Conservation (phyloP, 2,888 invertebrate species). For the Torymus tubicola region DNA sequence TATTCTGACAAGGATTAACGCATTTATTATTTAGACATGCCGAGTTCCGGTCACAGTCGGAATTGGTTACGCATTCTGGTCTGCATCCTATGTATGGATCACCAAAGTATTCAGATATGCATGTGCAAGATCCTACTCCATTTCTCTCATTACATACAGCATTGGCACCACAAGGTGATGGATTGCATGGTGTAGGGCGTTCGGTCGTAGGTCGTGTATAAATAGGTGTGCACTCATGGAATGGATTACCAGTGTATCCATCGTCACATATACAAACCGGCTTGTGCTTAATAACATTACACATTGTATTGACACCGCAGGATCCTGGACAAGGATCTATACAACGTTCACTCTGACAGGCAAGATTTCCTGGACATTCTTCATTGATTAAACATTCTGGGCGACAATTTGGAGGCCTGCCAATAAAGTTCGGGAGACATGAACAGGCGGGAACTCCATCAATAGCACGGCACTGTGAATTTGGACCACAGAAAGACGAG, state of each 20-base stretch:
- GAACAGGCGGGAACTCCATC: slow-evolving; percentile 89
- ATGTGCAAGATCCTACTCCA: slow-evolving; percentile 89
- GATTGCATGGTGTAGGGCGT: slow-evolving; percentile 85
- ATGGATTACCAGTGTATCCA: slow-evolving; percentile 91
- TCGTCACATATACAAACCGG: slow-evolving; percentile 89
- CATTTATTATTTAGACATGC: slow-evolving; percentile 93
- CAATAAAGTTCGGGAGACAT: slow-evolving; percentile 87
- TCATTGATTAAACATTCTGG: slow-evolving; percentile 91
- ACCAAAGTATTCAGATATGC: slow-evolving; percentile 89
- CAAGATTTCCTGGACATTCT: slow-evolving; percentile 89
- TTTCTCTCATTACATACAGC: slow-evolving; percentile 89
- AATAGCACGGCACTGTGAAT: slow-evolving; percentile 88
- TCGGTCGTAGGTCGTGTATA: slow-evolving; percentile 78
- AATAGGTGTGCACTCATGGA: slow-evolving; percentile 82
- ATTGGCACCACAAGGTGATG: slow-evolving; percentile 92
- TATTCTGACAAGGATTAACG: slow-evolving; percentile 88
- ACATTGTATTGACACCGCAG: slow-evolving; percentile 87
- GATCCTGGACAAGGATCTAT: slow-evolving; percentile 90
- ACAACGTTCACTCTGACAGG: slow-evolving; percentile 90
- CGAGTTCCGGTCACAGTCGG: slow-evolving; percentile 86
- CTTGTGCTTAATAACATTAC: slow-evolving; percentile 89
- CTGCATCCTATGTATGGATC: slow-evolving; percentile 92
- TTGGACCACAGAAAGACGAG: slow-evolving; percentile 90
- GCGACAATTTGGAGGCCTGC: slow-evolving; percentile 90
- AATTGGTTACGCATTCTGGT: slow-evolving; percentile 90